phyloP scores from a whole-genome alignment of 2,888 invertebrate genomes.

The Acholoe squamosa region DNA sequence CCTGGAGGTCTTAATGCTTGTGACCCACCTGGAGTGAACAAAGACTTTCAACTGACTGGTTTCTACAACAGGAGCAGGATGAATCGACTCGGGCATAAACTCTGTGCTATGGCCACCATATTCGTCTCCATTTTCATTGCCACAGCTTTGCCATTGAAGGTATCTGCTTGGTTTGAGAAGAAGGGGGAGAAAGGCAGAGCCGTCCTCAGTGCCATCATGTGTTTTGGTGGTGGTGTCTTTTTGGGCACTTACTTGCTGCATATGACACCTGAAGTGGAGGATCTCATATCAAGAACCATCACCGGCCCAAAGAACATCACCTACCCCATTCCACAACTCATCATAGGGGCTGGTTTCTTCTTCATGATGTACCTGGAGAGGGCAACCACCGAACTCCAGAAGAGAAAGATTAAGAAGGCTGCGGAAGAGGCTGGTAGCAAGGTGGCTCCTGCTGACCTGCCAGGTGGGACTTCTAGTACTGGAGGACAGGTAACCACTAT shows the following conservation, averaged over 20 bases:
- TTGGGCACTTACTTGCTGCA: constrained; percentile 81
- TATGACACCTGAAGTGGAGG: constrained; percentile 79
- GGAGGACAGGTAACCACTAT: background rate
- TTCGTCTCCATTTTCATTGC: constrained; percentile 69
- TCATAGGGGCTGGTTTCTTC: constrained; percentile 68
- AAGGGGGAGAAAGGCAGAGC: constrained; percentile 68
- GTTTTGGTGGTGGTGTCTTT: constrained; percentile 81
- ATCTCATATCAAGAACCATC: constrained; percentile 72
- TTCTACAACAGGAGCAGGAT: constrained; percentile 61
- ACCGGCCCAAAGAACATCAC: constrained; percentile 68
- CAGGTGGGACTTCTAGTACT: background rate
- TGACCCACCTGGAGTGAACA: too few species aligned
- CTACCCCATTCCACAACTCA: constrained; percentile 80
- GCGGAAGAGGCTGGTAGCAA: too few species aligned
- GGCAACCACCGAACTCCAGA: background rate
- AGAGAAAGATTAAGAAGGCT: too few species aligned
- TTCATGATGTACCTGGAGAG: constrained; percentile 66
- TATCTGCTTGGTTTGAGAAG: constrained; percentile 66
- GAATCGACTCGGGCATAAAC: constrained; percentile 71
- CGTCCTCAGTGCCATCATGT: constrained; percentile 74
- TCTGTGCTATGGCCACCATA: constrained; percentile 67
- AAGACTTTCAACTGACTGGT: too few species aligned
- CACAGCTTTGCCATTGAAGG: constrained; percentile 70
- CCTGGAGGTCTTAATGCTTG: too few species aligned
- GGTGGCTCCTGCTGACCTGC: background rate